Evolutionary conservation across 37 sponge, comb jelly and placozoan species (phyloP).

Genomic region (Dysidea cf. avara): DNA sequence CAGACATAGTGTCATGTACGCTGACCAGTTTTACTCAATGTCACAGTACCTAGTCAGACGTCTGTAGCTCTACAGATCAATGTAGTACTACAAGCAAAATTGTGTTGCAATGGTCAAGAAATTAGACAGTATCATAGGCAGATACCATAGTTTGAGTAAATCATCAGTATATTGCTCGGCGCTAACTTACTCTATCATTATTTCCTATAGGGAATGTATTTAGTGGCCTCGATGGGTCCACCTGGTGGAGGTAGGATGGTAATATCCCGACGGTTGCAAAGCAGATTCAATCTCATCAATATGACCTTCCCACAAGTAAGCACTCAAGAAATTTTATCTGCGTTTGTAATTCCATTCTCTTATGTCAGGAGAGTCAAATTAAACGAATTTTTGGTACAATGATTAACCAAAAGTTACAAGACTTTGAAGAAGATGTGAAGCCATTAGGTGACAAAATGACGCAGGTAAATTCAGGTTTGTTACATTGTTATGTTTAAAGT

Average conservation of each 20-base stretch:
- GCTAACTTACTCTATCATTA: not conserved
- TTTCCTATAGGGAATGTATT: slow-evolving; percentile 77
- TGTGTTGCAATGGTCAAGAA: no score
- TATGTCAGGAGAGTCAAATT: slow-evolving; percentile 87
- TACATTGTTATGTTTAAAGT: not conserved
- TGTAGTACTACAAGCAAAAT: no score
- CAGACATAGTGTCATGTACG: no score
- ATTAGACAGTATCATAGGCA: no score
- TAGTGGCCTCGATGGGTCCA: slow-evolving; percentile 98
- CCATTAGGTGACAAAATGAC: slow-evolving; percentile 93
- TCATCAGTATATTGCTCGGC: not conserved
- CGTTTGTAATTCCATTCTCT: not conserved
- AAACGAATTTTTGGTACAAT: slow-evolving; percentile 96
- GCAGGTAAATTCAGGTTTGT: slow-evolving; percentile 28
- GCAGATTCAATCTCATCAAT: slow-evolving; percentile 95
- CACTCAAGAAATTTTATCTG: not conserved
- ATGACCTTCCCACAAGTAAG: slow-evolving; percentile 95
- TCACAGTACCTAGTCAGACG: no score
- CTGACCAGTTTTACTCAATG: no score
- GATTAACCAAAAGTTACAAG: slow-evolving; percentile 99
- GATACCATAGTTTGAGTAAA: not conserved
- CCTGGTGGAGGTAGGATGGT: slow-evolving; percentile 97
- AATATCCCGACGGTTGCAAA: slow-evolving; percentile 92
- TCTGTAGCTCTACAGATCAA: no score
- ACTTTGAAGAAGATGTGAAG: slow-evolving; percentile 99